Evolutionary conservation across 2,797 vertebrate species (phyloP), one percentile per base, ranked within the genome.

Genomic region (Phataginus tricuspis): DNA sequence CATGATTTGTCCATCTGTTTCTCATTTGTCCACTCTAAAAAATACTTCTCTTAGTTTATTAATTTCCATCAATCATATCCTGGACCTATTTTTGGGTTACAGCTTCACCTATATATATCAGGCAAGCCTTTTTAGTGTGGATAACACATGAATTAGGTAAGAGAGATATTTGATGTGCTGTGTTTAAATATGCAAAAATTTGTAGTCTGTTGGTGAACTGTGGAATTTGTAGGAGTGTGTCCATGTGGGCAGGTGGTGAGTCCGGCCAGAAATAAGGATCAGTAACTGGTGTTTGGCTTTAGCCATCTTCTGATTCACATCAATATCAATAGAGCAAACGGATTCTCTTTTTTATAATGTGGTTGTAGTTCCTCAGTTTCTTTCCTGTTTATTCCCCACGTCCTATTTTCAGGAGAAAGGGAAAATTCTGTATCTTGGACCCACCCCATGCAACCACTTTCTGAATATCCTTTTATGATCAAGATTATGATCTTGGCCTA

Each of bases 321-420:
- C 15, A 59, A 18, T 55, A 66, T 91, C 34, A 77, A 21, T 2
- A 66, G 25, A 95, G 39, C n/a, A 88, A 91, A 72, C 16, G 0
- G 59, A 39, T 74, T 31, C 51, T 86, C 31, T 29, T 90, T 55
- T 13, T n/a, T 64, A 0, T 75, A 59, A 86, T 34, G 13, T 42
- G 77, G 57, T n/a, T 95, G 23, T 29, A 59, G 10, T 90, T 82
- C 80, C 72, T 96, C 25, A 53, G 21, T 79, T 90, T 90, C 42
- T 96, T 97, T 75, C 55, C 37, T 18, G 11, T 51, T 91, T 90
- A 82, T 49, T 72, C 82, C 55, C n/a, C 5, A 7, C n/a, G 10
- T 91, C 21, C 64, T 45, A 1, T 86, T 74, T 63, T 88, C 16
- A 51, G 19, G 83, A 89, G 91, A 95, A 74, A 88, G 75, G 16